Base-by-base conservation (phyloP, 2,888 invertebrate genomes). In the Mythimna loreyi region DNA sequence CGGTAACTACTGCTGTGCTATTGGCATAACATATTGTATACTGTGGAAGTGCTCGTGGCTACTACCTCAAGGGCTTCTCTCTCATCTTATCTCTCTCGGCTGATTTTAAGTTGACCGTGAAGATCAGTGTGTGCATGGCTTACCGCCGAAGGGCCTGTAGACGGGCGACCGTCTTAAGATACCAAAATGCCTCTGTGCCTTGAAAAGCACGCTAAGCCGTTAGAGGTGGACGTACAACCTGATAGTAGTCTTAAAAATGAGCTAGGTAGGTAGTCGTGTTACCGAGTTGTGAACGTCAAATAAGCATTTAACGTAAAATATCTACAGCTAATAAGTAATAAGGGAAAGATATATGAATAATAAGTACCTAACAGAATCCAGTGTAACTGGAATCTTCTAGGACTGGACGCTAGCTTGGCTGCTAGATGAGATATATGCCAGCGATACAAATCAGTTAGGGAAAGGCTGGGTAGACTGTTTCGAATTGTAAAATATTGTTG, bases 1-100 rank as follows among this genome's bases (percentile, higher is more conserved):
- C 33, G 63, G 89, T 88, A 59, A 21, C 3, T 50, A 45, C 43
- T 45, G 43, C n/a, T 45, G n/a, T 8, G 50, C 50, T 25, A 13
- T 23, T 23, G 13, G 13, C 23, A 13, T 49, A 49, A 11, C 5
- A 13, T 49, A 13, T 23, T 23, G 13, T 13, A 49, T 23, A 23
- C 21, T 23, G 13, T 49, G 23, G 23, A 6, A 23, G 13, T 13
- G 23, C 25, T 45, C n/a, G n/a, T 43, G 19, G 43, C 43, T 43
- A 43, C 13, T 19, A 19, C 5, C 6, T 5, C 43, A 43, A 5
- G 43, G 43, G 6, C 5, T 16, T 11, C 11, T 40, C 16, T 40
- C 16, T 16, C 28, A 28, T 28, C 28, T 28, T 2, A 28, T 28
- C 28, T 28, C 28, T 28, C 28, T 28, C 28, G 28, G 28, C 4